phyloP scores from a whole-genome alignment of 2,888 invertebrate species.

The Phymatocera aterrima region DNA sequence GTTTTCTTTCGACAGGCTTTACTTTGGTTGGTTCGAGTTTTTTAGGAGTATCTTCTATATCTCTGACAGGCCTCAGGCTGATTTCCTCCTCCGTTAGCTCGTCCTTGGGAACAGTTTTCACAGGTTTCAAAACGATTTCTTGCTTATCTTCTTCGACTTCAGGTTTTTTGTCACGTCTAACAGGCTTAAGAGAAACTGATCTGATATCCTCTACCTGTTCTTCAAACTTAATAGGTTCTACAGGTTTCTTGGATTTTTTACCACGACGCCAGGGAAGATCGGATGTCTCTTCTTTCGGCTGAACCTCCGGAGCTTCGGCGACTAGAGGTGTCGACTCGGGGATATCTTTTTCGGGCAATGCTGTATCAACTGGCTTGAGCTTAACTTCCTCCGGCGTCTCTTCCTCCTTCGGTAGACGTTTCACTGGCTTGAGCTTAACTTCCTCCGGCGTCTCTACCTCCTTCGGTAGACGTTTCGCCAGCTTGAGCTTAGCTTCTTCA shows the following conservation, averaged over 20 bases:
- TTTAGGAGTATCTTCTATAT: conserved; percentile 51
- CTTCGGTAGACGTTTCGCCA: too few species aligned
- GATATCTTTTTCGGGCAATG: conserved; percentile 53
- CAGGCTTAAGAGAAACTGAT: conserved; percentile 51
- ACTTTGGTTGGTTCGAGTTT: conserved; percentile 55
- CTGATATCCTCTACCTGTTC: conserved; percentile 53
- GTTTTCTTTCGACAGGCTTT: conserved; percentile 60
- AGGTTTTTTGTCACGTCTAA: conserved; percentile 41
- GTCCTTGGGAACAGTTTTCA: conserved; percentile 70
- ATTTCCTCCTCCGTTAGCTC: conserved; percentile 59
- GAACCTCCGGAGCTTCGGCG: conserved; percentile 36
- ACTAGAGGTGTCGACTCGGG: conserved; percentile 50
- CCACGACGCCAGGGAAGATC: conserved; percentile 52
- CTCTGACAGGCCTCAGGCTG: conserved; percentile 49
- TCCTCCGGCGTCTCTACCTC: too few species aligned
- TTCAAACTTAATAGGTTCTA: conserved; percentile 54
- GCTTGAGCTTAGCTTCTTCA: too few species aligned
- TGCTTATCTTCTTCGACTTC: conserved; percentile 48
- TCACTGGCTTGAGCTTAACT: conserved; percentile 17
- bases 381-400: not conserved
- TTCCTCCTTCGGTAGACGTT: not conserved
- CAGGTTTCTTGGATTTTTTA: conserved; percentile 53
- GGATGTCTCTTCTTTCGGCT: conserved; percentile 49
- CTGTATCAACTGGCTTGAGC: conserved; percentile 51
- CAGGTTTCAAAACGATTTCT: conserved; percentile 72